Base-by-base conservation (phyloP, 2,797 vertebrate genomes). In the Phoeniculus purpureus region DNA sequence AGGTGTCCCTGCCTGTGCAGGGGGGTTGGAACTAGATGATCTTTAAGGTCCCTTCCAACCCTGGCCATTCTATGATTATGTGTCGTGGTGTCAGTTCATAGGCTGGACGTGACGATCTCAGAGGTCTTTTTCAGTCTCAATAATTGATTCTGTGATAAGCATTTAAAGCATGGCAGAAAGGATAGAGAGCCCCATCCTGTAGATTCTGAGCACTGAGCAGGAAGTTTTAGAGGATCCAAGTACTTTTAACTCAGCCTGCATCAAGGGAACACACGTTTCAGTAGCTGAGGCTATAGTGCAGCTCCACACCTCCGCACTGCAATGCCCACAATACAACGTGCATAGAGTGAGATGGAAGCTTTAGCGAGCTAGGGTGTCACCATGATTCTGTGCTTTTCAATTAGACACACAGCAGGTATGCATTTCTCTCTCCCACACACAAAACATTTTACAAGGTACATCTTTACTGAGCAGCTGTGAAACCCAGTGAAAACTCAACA, bases 381-480 rank as follows among this genome's bases (percentile, higher is more conserved):
- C 32, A 16, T 3, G 14, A 59, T 47, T 65, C 65, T 62, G 20
- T 54, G 68, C 37, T n/a, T 94, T 94, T 68, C 77, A 81, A 66
- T 89, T 75, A 90, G 45, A 48, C 18, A 59, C 65, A 61, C 55
- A 62, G 70, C 65, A 85, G 56, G 62, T 66, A 40, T 16, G 21
- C 27, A 34, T 58, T 68, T 74, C 51, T 79, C 34, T 76, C 37
- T 64, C 60, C 17, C 47, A 31, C 6, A 21, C 14, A 32, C 5
- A 48, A 70, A 72, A 62, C 26, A 59, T 3, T 34, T 25, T 50
- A 81, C 43, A 72, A 77, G 61, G 61, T 79, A n/a, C 18, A 15
- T 77, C 18, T 74, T 82, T 65, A 22, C 15, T 31, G 66, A 90
- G 76, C 61, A 90, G 51, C 91, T 92, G 78, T 71, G 75, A 86